phyloP scores from a whole-genome alignment of 2,113 vertebrate species.

The Lophius piscatorius region DNA sequence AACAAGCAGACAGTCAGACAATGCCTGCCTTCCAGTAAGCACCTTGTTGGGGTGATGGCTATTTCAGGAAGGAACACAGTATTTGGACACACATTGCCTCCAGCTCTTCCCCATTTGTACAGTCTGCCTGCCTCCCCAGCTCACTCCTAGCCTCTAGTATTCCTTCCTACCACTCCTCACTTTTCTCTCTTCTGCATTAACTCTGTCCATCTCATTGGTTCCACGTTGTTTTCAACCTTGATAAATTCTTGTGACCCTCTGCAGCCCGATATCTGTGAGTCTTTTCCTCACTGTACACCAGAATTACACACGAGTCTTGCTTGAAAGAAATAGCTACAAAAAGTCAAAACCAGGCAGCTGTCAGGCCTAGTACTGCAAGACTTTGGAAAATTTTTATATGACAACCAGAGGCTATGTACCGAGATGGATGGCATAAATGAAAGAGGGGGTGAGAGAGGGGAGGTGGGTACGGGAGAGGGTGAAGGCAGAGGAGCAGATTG shows the following conservation, averaged over 20 bases:
- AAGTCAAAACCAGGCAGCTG: slow-evolving; percentile 60
- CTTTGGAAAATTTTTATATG: slow-evolving; percentile 61
- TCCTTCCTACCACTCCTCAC: slow-evolving; percentile 28
- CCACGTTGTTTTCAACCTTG: slow-evolving; percentile 17
- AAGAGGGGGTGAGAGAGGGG: slow-evolving; percentile 13
- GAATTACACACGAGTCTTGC: slow-evolving; percentile 17
- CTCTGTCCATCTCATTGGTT: slow-evolving; percentile 19
- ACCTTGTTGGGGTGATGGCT: slow-evolving; percentile 68
- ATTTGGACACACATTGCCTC: slow-evolving; percentile 64
- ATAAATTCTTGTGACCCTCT: slow-evolving; percentile 14
- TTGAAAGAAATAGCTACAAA: slow-evolving; percentile 50
- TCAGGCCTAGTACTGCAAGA: slow-evolving; percentile 42
- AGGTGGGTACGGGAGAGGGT: neutral
- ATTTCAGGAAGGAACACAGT: slow-evolving; percentile 74
- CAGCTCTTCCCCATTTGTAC: slow-evolving; percentile 37
- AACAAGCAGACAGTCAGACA: slow-evolving; percentile 32
- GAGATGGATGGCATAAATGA: slow-evolving; percentile 68
- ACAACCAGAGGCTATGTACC: slow-evolving; percentile 39
- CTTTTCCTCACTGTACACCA: slow-evolving; percentile 7
- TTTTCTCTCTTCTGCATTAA: slow-evolving; percentile 19
- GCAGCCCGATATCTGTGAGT: slow-evolving; percentile 6
- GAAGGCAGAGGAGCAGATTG: slow-evolving; percentile 19
- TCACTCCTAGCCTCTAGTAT: slow-evolving; percentile 40
- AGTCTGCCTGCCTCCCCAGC: slow-evolving; percentile 17
- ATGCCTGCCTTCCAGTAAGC: slow-evolving; percentile 53